Evolutionary conservation across 2,888 invertebrate genomes (phyloP).

Genomic region (Hypena proboscidalis): DNA sequence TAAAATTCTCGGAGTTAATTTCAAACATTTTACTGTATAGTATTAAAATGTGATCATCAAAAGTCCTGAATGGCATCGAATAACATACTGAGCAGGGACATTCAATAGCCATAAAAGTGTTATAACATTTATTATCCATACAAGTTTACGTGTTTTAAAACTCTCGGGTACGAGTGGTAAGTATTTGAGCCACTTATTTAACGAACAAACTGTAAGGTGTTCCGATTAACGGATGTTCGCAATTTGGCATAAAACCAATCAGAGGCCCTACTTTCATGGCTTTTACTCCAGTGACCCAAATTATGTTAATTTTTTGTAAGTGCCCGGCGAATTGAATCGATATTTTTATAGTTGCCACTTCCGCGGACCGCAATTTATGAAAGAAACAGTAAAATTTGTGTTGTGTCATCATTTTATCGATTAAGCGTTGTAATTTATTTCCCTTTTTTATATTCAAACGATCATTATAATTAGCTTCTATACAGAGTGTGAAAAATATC

Average conservation of each 20-base stretch:
- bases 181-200: background rate
- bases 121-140: too few relatives aligned
- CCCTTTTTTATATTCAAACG: conserved; percentile 28
- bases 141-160: too few relatives aligned
- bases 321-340: conserved; percentile 14
- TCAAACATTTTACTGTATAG: too few relatives aligned
- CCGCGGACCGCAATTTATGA: conserved; percentile 13
- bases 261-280: conserved; percentile 25
- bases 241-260: conserved; percentile 31
- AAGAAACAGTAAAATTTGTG: conserved; percentile 22
- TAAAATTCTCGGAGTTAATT: too few relatives aligned
- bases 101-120: too few relatives aligned
- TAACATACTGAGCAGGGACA: too few relatives aligned
- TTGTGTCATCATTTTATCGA: too few relatives aligned
- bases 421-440: too few relatives aligned
- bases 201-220: conserved; percentile 9
- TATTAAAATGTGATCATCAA: too few relatives aligned
- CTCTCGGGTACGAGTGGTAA: background rate
- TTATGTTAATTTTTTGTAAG: conserved; percentile 13
- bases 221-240: conserved; percentile 11
- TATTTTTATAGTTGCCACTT: conserved; percentile 29
- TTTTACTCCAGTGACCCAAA: conserved; percentile 34
- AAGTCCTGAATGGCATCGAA: too few relatives aligned
- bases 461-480: conserved; percentile 15
- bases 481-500: too few relatives aligned